These are phyloP conservation scores for Tetropium fuscum DNA, from an alignment of 2,888 invertebrate genomes.

Conservation along the genomic window DNA sequence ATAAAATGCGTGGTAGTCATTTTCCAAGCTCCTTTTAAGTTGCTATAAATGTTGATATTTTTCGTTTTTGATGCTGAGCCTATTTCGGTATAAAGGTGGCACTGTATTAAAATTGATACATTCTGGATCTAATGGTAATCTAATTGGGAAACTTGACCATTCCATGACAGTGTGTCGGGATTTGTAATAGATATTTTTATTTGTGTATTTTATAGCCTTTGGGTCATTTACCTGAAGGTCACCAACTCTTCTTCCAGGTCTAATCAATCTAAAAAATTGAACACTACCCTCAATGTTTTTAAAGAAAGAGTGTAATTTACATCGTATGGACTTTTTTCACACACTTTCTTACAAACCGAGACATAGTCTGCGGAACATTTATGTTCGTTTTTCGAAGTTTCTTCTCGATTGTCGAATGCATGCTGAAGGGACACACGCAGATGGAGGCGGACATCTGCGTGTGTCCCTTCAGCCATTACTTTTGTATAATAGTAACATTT, in stretches of 20 bases:
- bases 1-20: constrained; percentile 35
- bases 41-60: constrained; percentile 34
- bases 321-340: constrained; percentile 14
- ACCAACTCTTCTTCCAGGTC: constrained; percentile 31
- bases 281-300: constrained; percentile 30
- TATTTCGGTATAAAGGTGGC: constrained; percentile 34
- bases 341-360: no score
- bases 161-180: constrained; percentile 33
- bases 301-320: constrained; percentile 28
- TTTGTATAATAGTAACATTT: neutral
- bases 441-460: neutral
- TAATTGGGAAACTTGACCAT: constrained; percentile 28
- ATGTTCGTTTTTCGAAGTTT: neutral
- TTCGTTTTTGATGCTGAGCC: constrained; percentile 37
- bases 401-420: neutral
- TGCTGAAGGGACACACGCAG: no score
- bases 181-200: constrained; percentile 23
- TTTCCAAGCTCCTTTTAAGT: constrained; percentile 31
- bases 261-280: constrained; percentile 27
- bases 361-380: neutral
- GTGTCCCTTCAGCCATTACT: neutral
- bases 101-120: constrained; percentile 35
- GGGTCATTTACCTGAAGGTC: constrained; percentile 32
- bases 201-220: constrained; percentile 31
- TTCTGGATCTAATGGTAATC: constrained; percentile 31